Evolutionary conservation across 1,140 invertebrate species (phyloP).

Genomic region (Tribolium castaneum): DNA sequence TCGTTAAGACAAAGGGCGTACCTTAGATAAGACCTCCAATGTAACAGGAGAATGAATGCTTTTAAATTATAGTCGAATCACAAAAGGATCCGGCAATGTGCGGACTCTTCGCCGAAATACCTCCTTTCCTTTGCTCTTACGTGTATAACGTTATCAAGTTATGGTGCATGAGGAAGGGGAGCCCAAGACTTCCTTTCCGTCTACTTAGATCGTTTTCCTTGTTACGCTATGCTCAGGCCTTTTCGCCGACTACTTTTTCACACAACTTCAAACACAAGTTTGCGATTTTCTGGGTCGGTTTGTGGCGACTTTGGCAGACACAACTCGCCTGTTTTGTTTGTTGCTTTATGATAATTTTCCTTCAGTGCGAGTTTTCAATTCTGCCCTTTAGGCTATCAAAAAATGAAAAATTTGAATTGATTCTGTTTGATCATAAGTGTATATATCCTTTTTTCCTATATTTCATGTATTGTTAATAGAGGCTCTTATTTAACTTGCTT

Average conservation of each 20-base stretch:
- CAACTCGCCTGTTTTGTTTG: no score
- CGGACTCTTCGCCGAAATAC: slow-evolving; percentile 36
- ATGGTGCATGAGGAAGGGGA: slow-evolving; percentile 18
- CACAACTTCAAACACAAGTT: slow-evolving; percentile 19
- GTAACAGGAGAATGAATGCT: slow-evolving; percentile 46
- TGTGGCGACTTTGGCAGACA: background rate
- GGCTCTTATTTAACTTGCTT: no score
- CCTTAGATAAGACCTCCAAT: slow-evolving; percentile 44
- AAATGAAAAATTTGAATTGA: no score
- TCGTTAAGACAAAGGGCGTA: slow-evolving; percentile 37
- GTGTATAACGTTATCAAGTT: slow-evolving; percentile 45
- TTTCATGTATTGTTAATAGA: no score
- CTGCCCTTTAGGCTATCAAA: no score
- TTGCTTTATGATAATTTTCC: no score
- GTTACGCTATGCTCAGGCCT: background rate
- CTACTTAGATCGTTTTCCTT: slow-evolving; percentile 30
- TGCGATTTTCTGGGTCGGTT: slow-evolving; percentile 14
- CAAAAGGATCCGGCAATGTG: slow-evolving; percentile 41
- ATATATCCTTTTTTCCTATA: no score
- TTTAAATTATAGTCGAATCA: slow-evolving; percentile 47
- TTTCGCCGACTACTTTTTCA: slow-evolving; percentile 6
- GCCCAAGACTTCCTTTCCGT: slow-evolving; percentile 13
- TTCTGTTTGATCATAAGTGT: no score
- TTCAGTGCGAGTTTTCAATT: no score
- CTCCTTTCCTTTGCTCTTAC: slow-evolving; percentile 25